A percentile compares a stretch with the other conserved stretches of the same genome.
phyloP scores from a whole-genome alignment of 1,140 invertebrate species.

The Nixonia krombeini region DNA sequence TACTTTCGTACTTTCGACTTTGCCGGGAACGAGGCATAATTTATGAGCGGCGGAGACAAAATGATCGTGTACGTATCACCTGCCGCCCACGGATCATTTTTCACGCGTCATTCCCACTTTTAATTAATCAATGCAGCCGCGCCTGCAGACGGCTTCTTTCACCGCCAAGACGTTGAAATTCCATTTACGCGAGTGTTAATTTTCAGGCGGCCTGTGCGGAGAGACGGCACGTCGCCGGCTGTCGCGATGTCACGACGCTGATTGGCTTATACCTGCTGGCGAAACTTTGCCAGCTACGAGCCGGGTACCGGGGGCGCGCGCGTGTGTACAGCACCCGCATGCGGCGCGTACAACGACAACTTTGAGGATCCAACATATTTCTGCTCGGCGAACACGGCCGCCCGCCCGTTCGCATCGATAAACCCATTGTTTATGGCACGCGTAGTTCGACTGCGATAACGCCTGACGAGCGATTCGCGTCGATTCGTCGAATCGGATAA shows the following conservation, averaged over 20 bases:
- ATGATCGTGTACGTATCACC: neutral
- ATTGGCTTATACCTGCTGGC: slow-evolving; percentile 31
- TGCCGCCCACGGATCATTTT: neutral
- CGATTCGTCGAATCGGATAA: no score
- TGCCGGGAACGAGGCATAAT: neutral
- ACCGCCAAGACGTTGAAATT: neutral
- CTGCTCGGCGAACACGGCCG: slow-evolving; percentile 17
- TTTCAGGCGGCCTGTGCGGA: slow-evolving; percentile 14
- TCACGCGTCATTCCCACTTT: neutral
- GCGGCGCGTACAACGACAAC: slow-evolving; percentile 26
- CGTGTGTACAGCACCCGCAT: slow-evolving; percentile 25
- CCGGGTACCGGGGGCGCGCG: slow-evolving; percentile 21
- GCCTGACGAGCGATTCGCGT: no score
- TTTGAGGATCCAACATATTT: slow-evolving; percentile 27
- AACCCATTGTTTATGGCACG: slow-evolving; percentile 21
- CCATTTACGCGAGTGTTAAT: slow-evolving; percentile 5
- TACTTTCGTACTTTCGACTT: neutral
- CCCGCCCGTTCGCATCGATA: slow-evolving; percentile 31
- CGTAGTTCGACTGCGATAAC: no score
- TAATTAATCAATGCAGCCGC: neutral
- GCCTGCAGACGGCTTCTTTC: neutral
- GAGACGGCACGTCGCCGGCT: slow-evolving; percentile 2
- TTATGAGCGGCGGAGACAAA: neutral
- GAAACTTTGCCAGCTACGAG: slow-evolving; percentile 35
- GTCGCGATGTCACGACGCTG: slow-evolving; percentile 17